Evolutionary conservation across 35 echinoderm and acorn worm species (phyloP), one percentile per base, ranked within the genome.

Genomic region (Amphiura filiformis): DNA sequence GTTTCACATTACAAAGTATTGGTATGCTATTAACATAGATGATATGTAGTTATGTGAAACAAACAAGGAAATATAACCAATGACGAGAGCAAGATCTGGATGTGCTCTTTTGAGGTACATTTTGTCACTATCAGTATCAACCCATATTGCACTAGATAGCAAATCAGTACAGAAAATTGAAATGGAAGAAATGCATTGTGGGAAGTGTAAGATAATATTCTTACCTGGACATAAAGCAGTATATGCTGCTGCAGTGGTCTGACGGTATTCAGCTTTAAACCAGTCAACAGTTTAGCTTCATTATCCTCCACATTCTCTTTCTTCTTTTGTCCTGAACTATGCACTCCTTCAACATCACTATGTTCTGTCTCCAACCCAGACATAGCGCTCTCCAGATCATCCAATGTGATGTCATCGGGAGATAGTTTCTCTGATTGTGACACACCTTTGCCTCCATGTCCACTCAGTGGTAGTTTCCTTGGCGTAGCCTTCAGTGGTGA

Each of bases 191-290:
- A n/a, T n/a, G n/a, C n/a, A n/a, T n/a, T n/a, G n/a, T n/a, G n/a
- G n/a, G n/a, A n/a, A n/a, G n/a, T n/a, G n/a, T n/a, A n/a, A n/a
- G n/a, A n/a, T n/a, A n/a, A n/a, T n/a, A n/a, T n/a, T n/a, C 61
- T 70, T 15, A 70, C 61, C 80, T 93, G 85, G 47, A 97, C 87
- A 64, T 99, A 99, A 4, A 99, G 80, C 15, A 99, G 80, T 57
- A 99, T 99, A 57, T 99, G 96, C 75, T 99, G 96, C 36, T 99
- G 96, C 23, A 99, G 77, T 23, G 96, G 87, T 31, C 91, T 90
- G 32, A 99, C 84, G 7, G 86, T 84, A 64, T 88, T 82, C 36
- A 93, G 76, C 38, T 93, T 97, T 13, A 90, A 85, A 20, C 82
- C 86, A 13, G 91, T 84, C 34, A 97, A 78, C 80, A 93, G 81